A percentile compares a stretch with the other conserved stretches of the same genome.
These are phyloP conservation scores for Eulemur coronatus DNA, from an alignment of 2,797 vertebrate species.

Conservation along the genomic window DNA sequence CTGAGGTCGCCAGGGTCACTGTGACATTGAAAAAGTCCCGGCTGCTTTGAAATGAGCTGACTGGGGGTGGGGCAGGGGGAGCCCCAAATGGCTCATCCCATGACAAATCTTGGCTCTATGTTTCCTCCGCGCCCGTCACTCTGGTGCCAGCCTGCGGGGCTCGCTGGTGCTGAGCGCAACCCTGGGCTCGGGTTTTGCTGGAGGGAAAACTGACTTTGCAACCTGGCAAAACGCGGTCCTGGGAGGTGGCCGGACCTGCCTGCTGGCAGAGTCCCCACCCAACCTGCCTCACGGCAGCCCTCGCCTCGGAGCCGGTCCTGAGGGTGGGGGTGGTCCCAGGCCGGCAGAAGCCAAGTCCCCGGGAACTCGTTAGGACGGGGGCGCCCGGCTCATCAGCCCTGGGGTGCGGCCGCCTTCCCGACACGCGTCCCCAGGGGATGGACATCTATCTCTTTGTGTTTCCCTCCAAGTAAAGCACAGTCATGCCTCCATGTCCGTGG, in stretches of 20 bases:
- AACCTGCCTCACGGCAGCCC: too few species aligned
- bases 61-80: neutral
- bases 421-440: fast-evolving
- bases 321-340: too few species aligned
- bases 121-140: neutral
- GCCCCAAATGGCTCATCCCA: neutral
- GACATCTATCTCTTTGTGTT: neutral
- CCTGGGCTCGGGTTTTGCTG: fast-evolving
- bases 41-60: neutral
- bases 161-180: fast-evolving
- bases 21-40: neutral
- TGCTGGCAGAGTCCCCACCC: too few species aligned
- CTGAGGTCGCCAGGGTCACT: neutral
- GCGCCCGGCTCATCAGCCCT: fast-evolving
- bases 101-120: neutral
- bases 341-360: fast-evolving
- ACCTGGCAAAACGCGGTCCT: too few species aligned
- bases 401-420: fast-evolving
- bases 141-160: fast-evolving
- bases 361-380: fast-evolving
- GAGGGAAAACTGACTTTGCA: too few species aligned
- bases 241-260: neutral
- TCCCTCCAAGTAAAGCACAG: neutral
- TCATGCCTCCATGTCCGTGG: fast-evolving
- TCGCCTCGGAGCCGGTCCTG: fast-evolving